These are phyloP conservation scores for Psephotus haematonotus DNA, from an alignment of 2,113 vertebrate genomes.

Conservation along the genomic window DNA sequence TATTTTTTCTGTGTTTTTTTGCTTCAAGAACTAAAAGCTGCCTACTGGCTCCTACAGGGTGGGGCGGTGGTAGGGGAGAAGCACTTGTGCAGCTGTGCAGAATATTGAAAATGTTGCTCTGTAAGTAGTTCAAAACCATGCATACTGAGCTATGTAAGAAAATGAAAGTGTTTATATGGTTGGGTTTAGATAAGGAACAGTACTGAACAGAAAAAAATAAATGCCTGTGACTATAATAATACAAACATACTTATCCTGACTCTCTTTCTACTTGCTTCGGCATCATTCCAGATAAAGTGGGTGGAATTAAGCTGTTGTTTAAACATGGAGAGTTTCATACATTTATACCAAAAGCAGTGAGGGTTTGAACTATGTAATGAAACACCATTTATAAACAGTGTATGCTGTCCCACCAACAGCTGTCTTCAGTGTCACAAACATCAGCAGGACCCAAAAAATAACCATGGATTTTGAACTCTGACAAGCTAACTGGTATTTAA, in stretches of 20 bases:
- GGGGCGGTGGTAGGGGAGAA: neutral
- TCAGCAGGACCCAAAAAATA: neutral
- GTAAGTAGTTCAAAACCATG: neutral
- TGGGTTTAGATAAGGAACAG: neutral
- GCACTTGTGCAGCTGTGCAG: neutral
- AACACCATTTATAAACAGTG: neutral
- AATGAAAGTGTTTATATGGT: neutral
- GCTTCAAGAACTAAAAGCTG: neutral
- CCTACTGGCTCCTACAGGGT: fast-evolving
- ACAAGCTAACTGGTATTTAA: neutral
- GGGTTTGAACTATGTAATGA: neutral
- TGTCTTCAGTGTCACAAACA: neutral
- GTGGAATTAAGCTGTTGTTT: neutral
- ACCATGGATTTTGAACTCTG: neutral
- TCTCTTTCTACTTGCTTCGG: neutral
- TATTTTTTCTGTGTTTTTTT: neutral
- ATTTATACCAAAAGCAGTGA: neutral
- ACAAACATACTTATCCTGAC: neutral
- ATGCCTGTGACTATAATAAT: neutral
- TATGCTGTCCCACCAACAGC: neutral
- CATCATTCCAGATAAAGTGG: neutral
- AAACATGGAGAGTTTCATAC: neutral
- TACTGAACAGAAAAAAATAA: neutral
- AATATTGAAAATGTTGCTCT: neutral
- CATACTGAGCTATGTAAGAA: neutral